Conservation (phyloP, 2,113 vertebrate genomes). For the Perca flavescens region DNA sequence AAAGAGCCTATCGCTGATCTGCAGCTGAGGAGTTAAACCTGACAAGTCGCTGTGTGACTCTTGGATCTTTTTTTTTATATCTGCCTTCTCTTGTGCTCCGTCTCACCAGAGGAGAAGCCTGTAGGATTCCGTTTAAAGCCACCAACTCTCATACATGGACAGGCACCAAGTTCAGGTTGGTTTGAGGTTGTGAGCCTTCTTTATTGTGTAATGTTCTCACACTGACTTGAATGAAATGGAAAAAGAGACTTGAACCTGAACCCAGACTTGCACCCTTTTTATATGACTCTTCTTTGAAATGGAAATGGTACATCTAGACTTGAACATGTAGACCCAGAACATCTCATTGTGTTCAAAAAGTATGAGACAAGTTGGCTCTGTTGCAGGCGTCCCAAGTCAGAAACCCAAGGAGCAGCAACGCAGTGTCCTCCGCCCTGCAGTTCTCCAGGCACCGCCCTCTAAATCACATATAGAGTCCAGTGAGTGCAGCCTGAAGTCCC, state of each 20-base stretch:
- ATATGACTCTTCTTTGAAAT: constrained; percentile 20
- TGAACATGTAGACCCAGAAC: constrained; percentile 13
- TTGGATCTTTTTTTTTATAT: constrained; percentile 28
- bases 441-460: constrained; percentile 92
- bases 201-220: neutral
- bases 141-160: constrained; percentile 96
- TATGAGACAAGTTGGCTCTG: constrained; percentile 66
- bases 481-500: constrained; percentile 75
- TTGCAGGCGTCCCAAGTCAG: constrained; percentile 95
- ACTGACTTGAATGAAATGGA: constrained; percentile 3
- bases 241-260: constrained; percentile 1
- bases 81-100: constrained; percentile 58
- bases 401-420: constrained; percentile 98
- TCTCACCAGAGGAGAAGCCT: constrained; percentile 93
- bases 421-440: constrained; percentile 95
- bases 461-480: constrained; percentile 91
- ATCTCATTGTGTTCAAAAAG: constrained; percentile 7
- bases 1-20: too few relatives aligned
- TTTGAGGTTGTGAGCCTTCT: neutral
- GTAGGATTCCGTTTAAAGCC: constrained; percentile 97
- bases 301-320: constrained; percentile 16
- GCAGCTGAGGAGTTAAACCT: too few relatives aligned
- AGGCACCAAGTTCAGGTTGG: constrained; percentile 97
- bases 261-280: constrained; percentile 11
- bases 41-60: constrained; percentile 25